Base-by-base conservation (phyloP, 53 echinoderm and acorn worm genomes). In the Holothuria scabra region DNA sequence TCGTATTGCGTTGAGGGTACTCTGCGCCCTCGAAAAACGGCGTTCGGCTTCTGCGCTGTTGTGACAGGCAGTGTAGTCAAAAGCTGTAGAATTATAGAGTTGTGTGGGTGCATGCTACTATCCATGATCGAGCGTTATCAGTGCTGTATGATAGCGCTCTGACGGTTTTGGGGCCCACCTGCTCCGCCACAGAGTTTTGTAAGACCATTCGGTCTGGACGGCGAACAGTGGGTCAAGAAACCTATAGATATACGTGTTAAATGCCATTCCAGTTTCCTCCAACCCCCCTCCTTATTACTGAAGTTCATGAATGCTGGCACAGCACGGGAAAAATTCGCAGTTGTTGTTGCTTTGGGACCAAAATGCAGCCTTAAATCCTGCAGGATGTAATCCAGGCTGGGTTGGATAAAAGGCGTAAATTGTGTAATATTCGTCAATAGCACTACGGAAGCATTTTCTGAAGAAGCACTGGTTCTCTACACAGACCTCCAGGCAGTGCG, bases 261-360 rank as follows among this genome's bases (percentile, higher is more conserved):
- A 35, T 32, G 70, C 70, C 12, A 33, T 69, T 30, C 70, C 70
- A 69, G 70, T 69, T 69, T 35, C n/a, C 32, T 31, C 70, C 70
- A 69, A 37, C 34, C 70, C 70, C 70, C 70, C n/a, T 35, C 70
- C 29, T 28, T 12, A 63, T 69, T 37, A 37, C 38, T 34, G 70
- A 30, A 69, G 70, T 69, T 21, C 70, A 32, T 30, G 70, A 69
- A 69, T 34, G 70, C 70, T 37, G 70, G 70, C 38, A 69, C 14
- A 29, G 38, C 70, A 69, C 70, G 70, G 70, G 70, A 69, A 9
- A 69, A 69, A 8, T 69, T n/a, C 33, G 37, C 70, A 69, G 70
- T 69, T 69, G 70, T 37, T 30, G 70, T 35, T 69, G 70, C 38
- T 69, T 69, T 35, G 70, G 70, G n/a, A 69, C 70, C 70, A 20